phyloP scores from a whole-genome alignment of 1,140 invertebrate species.

The Euura lappo region DNA sequence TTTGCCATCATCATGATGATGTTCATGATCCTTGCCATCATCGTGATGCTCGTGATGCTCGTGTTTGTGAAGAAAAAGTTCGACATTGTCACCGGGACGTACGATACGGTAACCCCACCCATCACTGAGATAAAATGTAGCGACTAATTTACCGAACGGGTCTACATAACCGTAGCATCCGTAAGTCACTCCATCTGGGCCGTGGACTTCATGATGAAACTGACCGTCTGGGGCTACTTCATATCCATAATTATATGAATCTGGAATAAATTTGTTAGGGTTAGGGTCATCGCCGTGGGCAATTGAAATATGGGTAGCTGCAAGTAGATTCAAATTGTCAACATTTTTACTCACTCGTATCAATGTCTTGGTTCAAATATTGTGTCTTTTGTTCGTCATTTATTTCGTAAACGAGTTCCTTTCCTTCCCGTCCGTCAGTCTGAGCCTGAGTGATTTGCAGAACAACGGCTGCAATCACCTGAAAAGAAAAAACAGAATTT shows the following conservation, averaged over 20 bases:
- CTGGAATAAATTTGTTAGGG: constrained; percentile 43
- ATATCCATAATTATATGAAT: constrained; percentile 76
- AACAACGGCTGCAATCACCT: constrained; percentile 39
- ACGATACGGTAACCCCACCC: constrained; percentile 78
- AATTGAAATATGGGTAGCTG: no score
- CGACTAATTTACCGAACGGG: constrained; percentile 68
- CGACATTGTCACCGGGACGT: constrained; percentile 70
- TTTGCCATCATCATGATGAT: not conserved
- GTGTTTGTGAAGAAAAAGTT: constrained; percentile 66
- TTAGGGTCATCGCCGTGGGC: not conserved
- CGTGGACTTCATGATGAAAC: constrained; percentile 78
- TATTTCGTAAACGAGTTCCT: constrained; percentile 39
- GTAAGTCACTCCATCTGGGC: constrained; percentile 76
- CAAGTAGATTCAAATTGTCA: not conserved
- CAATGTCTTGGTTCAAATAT: constrained; percentile 41
- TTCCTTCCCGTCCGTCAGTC: constrained; percentile 26
- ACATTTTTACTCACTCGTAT: constrained; percentile 33
- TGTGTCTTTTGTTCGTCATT: constrained; percentile 42
- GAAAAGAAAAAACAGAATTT: constrained; percentile 18
- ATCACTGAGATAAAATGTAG: constrained; percentile 79
- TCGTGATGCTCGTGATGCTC: constrained; percentile 28
- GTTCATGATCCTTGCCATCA: constrained; percentile 19
- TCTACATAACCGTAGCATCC: constrained; percentile 81
- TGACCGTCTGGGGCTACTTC: constrained; percentile 75
- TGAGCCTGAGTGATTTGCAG: constrained; percentile 33